These are phyloP conservation scores for Morphnarchus princeps DNA, from an alignment of 2,113 vertebrate genomes.

Conservation along the genomic window DNA sequence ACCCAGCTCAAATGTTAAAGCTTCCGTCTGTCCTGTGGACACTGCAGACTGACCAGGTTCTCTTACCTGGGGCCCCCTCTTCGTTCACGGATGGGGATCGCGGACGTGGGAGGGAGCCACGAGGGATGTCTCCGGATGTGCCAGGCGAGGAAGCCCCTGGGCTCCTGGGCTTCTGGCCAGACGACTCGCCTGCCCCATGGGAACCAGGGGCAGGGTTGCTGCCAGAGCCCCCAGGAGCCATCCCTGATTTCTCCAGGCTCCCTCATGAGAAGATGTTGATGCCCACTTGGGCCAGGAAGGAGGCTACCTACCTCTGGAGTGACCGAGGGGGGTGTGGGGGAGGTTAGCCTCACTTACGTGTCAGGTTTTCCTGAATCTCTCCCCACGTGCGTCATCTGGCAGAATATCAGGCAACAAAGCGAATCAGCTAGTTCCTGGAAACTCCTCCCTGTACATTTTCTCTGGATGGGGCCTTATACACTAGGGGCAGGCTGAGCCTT, in stretches of 20 bases:
- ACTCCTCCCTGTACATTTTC: background rate
- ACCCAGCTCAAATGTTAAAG: background rate
- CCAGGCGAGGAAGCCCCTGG: accelerated
- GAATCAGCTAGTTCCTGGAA: slow-evolving; percentile 23
- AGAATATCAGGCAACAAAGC: background rate
- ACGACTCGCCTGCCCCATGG: accelerated
- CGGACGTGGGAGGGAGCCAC: accelerated
- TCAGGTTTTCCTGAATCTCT: background rate
- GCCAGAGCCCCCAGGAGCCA: background rate
- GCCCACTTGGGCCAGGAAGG: background rate
- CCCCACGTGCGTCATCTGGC: background rate
- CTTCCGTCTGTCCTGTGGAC: background rate
- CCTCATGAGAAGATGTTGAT: background rate
- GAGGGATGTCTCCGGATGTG: background rate
- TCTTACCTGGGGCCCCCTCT: background rate
- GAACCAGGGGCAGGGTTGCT: background rate
- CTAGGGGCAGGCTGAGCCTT: slow-evolving; percentile 2
- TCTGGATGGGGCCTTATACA: background rate
- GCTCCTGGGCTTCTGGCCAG: background rate
- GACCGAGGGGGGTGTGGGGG: background rate
- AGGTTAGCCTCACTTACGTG: background rate
- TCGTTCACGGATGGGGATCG: accelerated
- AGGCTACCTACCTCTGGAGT: background rate
- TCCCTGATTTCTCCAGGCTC: background rate
- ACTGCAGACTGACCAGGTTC: accelerated